Evolutionary conservation across 2,797 vertebrate genomes (phyloP), one percentile per base, ranked within the genome.

Genomic region (Danio tinwini): DNA sequence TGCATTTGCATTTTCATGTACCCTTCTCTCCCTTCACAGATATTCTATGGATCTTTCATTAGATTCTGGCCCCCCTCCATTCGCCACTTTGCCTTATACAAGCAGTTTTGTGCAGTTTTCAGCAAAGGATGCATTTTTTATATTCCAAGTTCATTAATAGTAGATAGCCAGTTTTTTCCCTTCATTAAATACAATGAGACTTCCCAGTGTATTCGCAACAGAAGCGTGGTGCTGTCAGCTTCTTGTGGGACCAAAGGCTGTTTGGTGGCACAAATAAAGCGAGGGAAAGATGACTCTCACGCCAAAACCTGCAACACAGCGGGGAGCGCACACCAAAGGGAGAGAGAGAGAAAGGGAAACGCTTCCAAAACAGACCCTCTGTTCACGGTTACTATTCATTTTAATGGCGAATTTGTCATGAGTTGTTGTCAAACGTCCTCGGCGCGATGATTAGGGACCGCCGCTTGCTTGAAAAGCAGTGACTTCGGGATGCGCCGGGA

Each of bases 161-260:
- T 90, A 91, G 90, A 94, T 92, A 92, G 92, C 91, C 91, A 91
- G 90, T 93, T 92, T 93, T 29, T 93, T 92, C 88, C 91, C 89
- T 93, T 93, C 91, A 93, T 94, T 94, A 93, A 93, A 93, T 91
- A 92, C 93, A 94, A 93, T 90, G 90, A 92, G 90, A 89, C 92
- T 89, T 89, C 88, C 84, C 90, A 88, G 92, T 81, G 89, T 85
- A 89, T 90, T 84, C 82, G 88, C 86, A 89, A 89, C 88, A 89
- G 89, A 90, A 90, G 90, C 82, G 86, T 84, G 87, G 74, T 84
- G 88, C 90, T 93, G 93, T 93, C 92, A 92, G 87, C 83, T 91
- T 91, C 87, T 87, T 85, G 87, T 69, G 91, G 88, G 90, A 92
- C 92, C 90, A 92, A 92, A 93, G 91, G 88, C 90, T 86, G 90